A percentile compares a stretch with the other conserved stretches of the same genome.
Evolutionary conservation across 2,113 vertebrate species (phyloP).

Genomic region (Montifringilla adamsi): DNA sequence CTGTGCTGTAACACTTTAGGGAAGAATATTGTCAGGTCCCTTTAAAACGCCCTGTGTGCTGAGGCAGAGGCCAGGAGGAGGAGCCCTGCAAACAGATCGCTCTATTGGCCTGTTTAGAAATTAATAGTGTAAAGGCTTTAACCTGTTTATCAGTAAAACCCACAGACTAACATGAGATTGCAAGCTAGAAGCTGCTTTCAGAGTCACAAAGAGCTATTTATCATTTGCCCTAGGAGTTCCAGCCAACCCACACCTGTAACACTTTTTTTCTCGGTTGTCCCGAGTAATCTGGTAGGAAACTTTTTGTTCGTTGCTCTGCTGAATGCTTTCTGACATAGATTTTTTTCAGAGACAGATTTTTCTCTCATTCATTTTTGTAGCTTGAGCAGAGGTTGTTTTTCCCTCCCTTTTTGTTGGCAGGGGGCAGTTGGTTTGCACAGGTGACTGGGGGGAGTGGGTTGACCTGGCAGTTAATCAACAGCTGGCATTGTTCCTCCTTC

Average conservation of each 20-base stretch:
- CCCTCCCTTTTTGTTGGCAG: not conserved
- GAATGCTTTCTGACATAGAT: not conserved
- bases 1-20: not conserved
- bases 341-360: not conserved
- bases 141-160: not conserved
- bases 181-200: not conserved
- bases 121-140: not conserved
- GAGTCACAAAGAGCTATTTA: not conserved
- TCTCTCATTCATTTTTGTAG: not conserved
- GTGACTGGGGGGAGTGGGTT: not conserved
- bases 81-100: not conserved
- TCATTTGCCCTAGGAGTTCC: not conserved
- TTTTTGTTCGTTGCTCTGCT: not conserved
- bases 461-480: not conserved
- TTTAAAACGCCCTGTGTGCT: not conserved
- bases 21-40: not conserved
- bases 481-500: not conserved
- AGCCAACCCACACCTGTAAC: not conserved
- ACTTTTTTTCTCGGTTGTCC: not conserved
- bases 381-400: not conserved
- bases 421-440: not conserved
- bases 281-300: not conserved
- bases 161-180: not conserved
- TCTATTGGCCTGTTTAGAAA: not conserved
- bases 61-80: not conserved